These are phyloP conservation scores for Florisuga fusca DNA, from an alignment of 2,797 vertebrate genomes.

Conservation along the genomic window DNA sequence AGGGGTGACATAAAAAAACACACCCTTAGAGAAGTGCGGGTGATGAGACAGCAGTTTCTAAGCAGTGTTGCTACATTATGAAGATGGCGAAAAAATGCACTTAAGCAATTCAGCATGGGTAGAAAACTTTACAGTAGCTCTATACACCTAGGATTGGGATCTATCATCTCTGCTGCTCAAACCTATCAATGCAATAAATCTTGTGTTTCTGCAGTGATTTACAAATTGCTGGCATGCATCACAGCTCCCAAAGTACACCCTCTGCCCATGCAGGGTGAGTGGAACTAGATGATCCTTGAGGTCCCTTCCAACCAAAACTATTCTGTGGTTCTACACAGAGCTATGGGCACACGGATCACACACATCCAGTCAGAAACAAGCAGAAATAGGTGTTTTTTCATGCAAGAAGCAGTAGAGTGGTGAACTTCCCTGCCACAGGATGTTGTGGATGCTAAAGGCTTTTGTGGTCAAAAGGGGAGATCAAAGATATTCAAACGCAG, in stretches of 20 bases:
- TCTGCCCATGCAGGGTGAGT: too few species aligned
- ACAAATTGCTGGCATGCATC: background rate
- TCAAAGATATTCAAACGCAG: background rate
- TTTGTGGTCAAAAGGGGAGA: background rate
- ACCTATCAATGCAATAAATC: background rate
- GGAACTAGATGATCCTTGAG: too few species aligned
- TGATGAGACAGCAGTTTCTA: constrained; percentile 20
- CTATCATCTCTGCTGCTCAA: background rate
- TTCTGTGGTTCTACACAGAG: background rate
- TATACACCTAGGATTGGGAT: background rate
- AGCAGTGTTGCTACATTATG: constrained; percentile 29
- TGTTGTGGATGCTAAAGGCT: background rate
- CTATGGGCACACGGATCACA: background rate
- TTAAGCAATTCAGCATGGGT: background rate
- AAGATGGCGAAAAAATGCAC: background rate
- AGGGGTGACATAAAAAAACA: background rate
- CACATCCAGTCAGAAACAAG: background rate
- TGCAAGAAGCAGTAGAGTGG: background rate
- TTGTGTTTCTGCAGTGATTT: background rate
- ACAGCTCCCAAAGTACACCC: background rate
- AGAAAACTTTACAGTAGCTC: background rate
- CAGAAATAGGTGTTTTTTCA: background rate
- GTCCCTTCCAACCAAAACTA: too few species aligned
- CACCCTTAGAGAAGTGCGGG: background rate
- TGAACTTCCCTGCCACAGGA: background rate